phyloP scores from a whole-genome alignment of 92 coral and sea anemone genomes.

The Actinernus sp. region DNA sequence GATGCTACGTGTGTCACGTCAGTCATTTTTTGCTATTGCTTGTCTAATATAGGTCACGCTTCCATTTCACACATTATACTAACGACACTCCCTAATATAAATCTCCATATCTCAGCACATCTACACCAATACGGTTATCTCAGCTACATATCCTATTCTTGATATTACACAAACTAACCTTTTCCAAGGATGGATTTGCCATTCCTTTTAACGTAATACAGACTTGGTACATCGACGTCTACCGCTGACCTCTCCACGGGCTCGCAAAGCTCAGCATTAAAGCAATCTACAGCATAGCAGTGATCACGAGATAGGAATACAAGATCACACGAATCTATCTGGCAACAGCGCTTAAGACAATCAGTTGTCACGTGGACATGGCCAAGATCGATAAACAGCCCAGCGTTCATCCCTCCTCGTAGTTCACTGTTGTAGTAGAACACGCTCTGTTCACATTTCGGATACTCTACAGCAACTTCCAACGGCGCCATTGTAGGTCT shows the following conservation, averaged over 20 bases:
- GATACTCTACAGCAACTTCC: conserved; percentile 30
- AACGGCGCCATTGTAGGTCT: conserved; percentile 29
- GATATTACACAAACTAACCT: no score
- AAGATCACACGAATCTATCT: conserved; percentile 87
- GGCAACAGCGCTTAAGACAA: conserved; percentile 89
- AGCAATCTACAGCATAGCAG: conserved; percentile 93
- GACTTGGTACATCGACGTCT: conserved; percentile 67
- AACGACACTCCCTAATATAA: no score
- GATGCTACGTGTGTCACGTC: no score
- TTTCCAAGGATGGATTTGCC: conserved; percentile 65
- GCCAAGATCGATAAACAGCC: conserved; percentile 88
- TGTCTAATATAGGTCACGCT: no score
- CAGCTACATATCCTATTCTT: no score
- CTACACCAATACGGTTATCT: no score
- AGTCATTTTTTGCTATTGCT: no score
- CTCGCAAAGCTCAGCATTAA: conserved; percentile 75
- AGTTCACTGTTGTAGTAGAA: conserved; percentile 84
- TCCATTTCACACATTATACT: no score
- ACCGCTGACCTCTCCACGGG: conserved; percentile 72
- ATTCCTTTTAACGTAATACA: conserved; percentile 78
- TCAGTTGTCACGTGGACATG: conserved; percentile 58
- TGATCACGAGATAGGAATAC: conserved; percentile 67
- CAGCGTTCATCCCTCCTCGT: conserved; percentile 90
- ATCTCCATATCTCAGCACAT: no score
- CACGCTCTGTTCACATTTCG: conserved; percentile 83